phyloP scores from a whole-genome alignment of 2,797 vertebrate genomes.

The Pantherophis vulpinus region DNA sequence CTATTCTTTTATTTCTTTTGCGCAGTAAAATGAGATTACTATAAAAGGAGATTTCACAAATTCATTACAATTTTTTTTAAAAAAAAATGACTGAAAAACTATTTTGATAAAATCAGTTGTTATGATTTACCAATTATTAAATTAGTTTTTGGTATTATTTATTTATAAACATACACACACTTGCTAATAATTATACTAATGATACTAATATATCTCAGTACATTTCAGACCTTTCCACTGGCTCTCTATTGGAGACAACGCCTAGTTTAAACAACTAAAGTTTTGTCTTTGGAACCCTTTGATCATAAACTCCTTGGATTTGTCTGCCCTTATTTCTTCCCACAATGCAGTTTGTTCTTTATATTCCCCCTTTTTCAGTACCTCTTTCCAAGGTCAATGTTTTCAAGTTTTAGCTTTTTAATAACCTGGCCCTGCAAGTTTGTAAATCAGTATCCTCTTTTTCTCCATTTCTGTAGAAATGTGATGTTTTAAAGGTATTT shows the following conservation, averaged over 20 bases:
- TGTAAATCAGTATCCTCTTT: neutral
- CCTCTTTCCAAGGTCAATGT: neutral
- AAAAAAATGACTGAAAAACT: neutral
- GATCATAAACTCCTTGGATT: neutral
- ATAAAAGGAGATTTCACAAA: neutral
- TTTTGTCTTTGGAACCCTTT: neutral
- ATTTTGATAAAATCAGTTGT: neutral
- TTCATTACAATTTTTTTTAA: neutral
- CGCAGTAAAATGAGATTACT: constrained; percentile 11
- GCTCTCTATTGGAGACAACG: neutral
- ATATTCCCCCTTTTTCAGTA: neutral
- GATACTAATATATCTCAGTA: neutral
- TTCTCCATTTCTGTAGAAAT: neutral
- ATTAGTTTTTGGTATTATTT: neutral
- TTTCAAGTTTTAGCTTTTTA: neutral
- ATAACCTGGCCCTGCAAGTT: neutral
- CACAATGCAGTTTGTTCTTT: neutral
- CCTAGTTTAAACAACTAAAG: neutral
- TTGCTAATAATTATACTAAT: neutral
- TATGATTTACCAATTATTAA: neutral
- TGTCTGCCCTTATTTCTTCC: neutral
- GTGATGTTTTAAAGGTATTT: neutral
- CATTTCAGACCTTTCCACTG: neutral
- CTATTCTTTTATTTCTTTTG: neutral
- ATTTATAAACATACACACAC: neutral